Percentiles rank a stretch among this genome's conserved stretches.
Evolutionary conservation across 2,888 invertebrate genomes (phyloP).

Genomic region (Elmis aenea): DNA sequence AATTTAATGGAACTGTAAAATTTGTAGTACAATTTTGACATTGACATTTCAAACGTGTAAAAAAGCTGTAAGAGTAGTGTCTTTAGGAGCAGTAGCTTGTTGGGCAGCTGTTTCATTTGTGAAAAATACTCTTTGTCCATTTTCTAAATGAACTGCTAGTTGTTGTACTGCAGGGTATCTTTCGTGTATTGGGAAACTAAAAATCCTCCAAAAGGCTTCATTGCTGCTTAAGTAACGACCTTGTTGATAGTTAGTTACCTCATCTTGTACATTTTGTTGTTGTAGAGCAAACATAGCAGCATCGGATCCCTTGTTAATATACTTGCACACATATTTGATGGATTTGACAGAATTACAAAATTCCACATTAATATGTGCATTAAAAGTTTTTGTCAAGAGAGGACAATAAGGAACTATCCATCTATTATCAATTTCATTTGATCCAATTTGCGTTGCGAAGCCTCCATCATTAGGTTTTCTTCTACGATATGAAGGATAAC

Average conservation of each 20-base stretch:
- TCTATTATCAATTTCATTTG: constrained; percentile 32
- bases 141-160: constrained; percentile 25
- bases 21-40: too few species aligned
- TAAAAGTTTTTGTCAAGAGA: constrained; percentile 17
- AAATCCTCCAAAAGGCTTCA: constrained; percentile 31
- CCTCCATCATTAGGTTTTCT: constrained; percentile 7
- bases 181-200: constrained; percentile 29
- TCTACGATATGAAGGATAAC: constrained; percentile 32
- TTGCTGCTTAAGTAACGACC: constrained; percentile 31
- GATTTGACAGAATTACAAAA: constrained; percentile 1
- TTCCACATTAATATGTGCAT: constrained; percentile 37
- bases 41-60: too few species aligned
- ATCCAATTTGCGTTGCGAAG: constrained; percentile 4
- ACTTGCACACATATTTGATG: background rate
- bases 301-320: constrained; percentile 21
- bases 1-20: too few species aligned
- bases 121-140: constrained; percentile 22
- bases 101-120: constrained; percentile 2
- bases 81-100: constrained; percentile 17
- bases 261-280: constrained; percentile 22
- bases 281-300: constrained; percentile 7
- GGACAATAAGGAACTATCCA: constrained; percentile 39
- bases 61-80: constrained; percentile 30
- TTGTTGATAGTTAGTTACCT: constrained; percentile 26
- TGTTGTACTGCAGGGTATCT: constrained; percentile 29